Base-by-base conservation (phyloP, 2,888 invertebrate species). In the Hylaea fasciaria region DNA sequence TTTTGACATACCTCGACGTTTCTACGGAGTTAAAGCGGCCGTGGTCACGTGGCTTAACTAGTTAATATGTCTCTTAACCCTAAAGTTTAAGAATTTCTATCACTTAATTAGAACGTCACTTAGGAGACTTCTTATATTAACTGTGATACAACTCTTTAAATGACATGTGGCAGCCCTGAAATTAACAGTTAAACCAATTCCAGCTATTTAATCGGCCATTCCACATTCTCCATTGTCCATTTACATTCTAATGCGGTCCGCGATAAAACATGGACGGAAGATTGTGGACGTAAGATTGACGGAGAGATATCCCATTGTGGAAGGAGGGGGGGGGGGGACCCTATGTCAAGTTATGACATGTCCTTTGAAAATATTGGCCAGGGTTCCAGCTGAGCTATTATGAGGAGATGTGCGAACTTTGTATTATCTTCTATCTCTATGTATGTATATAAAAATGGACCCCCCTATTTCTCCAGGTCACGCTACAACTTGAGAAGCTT, bases 171-270 rank as follows among this genome's bases (percentile, higher is more conserved):
- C 61, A 61, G 39, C 61, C 61, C 61, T 61, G 37, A 40, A 44
- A 37, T 32, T 64, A 62, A 61, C 62, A 57, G 64, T 58, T 52
- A 53, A 37, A 62, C 56, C 60, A 29, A 62, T 59, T 57, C 52
- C 47, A 52, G 51, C 57, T 62, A 50, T 57, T 62, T 54, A 62
- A 58, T 57, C 62, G 59, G 32, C 54, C 60, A 64, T 49, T 66
- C 64, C 64, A 65, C 69, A 69, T 69, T 69, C 69, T 61, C 51
- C 58, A 58, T 60, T 58, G 64, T 63, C 51, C 62, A 67, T 69
- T 69, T 65, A 54, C 66, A 69, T 69, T 58, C 55, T 64, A 69
- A 66, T 66, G 58, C 50, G 14, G 37, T 48, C 51, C 49, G 58
- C 60, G 65, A 65, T 68, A 68, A 65, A 22, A 32, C 32, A 32